Percentiles rank a stretch among this genome's conserved stretches.
Conservation (phyloP, 2,113 vertebrate genomes). For the Hemiscyllium ocellatum region DNA sequence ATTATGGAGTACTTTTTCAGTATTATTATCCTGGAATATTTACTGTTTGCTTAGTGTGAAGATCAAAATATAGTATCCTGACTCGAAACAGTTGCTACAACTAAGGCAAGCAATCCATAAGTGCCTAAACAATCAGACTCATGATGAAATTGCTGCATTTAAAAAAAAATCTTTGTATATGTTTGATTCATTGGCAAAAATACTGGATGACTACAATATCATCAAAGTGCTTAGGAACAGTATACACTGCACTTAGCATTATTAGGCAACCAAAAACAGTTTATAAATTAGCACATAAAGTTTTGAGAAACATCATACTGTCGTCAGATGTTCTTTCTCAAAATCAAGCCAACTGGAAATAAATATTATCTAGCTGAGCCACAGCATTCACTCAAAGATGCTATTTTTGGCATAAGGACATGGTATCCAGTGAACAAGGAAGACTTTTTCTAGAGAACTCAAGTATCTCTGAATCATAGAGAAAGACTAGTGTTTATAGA, state of each 20-base stretch:
- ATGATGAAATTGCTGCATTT: neutral
- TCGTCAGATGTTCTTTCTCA: constrained; percentile 5
- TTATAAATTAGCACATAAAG: neutral
- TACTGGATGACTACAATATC: too few species aligned
- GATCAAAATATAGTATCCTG: neutral
- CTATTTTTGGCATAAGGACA: neutral
- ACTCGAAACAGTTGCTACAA: neutral
- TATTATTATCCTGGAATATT: neutral
- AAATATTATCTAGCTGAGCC: constrained; percentile 24
- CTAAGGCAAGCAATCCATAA: neutral
- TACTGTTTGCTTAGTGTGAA: neutral
- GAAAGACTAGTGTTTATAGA: neutral
- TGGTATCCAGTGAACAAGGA: neutral
- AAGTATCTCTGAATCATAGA: neutral
- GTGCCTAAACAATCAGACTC: neutral
- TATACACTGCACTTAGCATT: neutral
- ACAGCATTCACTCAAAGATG: neutral
- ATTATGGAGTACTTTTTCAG: neutral
- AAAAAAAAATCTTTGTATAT: neutral
- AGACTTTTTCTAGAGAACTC: neutral
- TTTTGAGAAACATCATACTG: neutral
- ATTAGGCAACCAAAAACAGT: neutral
- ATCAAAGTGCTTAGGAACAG: neutral
- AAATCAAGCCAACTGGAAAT: neutral
- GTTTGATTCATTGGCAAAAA: neutral